Conservation (phyloP, 2,113 vertebrate species). For the Cynopterus brachyotis region DNA sequence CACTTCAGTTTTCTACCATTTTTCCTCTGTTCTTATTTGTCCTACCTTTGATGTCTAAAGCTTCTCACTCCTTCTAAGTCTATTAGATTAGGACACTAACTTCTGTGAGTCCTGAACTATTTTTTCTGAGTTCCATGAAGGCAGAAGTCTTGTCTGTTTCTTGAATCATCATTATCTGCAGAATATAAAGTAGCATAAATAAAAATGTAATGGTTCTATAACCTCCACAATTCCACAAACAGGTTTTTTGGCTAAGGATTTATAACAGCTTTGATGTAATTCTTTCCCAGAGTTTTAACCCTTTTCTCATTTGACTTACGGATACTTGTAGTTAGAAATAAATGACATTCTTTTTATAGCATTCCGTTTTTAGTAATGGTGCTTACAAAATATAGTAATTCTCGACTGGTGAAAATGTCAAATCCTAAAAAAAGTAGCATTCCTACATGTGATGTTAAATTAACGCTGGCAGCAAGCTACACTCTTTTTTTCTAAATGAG, state of each 20-base stretch:
- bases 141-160: neutral
- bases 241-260: neutral
- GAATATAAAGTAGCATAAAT: neutral
- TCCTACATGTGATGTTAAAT: too few relatives aligned
- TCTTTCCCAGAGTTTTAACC: neutral
- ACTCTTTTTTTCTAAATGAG: too few relatives aligned
- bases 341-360: too few relatives aligned
- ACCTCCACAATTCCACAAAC: neutral
- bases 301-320: too few relatives aligned
- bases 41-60: neutral
- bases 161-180: neutral
- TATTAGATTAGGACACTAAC: neutral
- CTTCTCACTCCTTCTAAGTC: neutral
- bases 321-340: too few relatives aligned
- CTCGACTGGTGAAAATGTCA: too few relatives aligned
- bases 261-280: neutral
- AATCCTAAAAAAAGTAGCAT: too few relatives aligned
- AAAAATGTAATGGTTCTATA: neutral
- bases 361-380: too few relatives aligned
- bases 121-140: neutral
- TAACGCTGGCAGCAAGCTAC: too few relatives aligned
- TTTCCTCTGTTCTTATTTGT: neutral
- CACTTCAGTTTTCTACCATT: neutral
- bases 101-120: neutral
- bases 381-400: too few relatives aligned